Percentiles rank a stretch among this genome's conserved stretches.
Evolutionary conservation across 2,888 invertebrate species (phyloP).

Genomic region (Drosophila mercatorum): DNA sequence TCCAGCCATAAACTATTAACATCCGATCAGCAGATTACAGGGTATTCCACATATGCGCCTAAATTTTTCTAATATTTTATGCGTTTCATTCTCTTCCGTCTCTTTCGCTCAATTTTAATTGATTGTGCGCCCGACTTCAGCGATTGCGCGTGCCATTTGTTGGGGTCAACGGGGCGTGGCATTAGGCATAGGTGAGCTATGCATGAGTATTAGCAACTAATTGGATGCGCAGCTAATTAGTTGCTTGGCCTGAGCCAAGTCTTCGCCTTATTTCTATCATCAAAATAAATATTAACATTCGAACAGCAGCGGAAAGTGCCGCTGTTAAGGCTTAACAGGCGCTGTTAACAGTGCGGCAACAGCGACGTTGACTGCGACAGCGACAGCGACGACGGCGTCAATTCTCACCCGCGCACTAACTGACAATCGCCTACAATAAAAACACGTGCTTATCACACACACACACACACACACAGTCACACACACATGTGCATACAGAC

Average conservation of each 20-base stretch:
- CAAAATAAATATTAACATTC: neutral
- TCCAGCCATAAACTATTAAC: neutral
- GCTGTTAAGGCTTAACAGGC: slow-evolving; percentile 16
- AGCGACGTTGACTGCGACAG: slow-evolving; percentile 16
- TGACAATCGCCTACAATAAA: slow-evolving; percentile 55
- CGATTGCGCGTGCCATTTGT: slow-evolving; percentile 65
- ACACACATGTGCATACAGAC: slow-evolving; percentile 2
- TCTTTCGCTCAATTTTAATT: slow-evolving; percentile 60
- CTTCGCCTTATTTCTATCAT: neutral
- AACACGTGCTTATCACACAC: slow-evolving; percentile 74
- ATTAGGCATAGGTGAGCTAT: slow-evolving; percentile 11
- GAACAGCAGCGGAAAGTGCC: neutral
- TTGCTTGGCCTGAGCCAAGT: neutral
- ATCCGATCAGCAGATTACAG: slow-evolving; percentile 1
- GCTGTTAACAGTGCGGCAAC: slow-evolving; percentile 28
- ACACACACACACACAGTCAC: slow-evolving; percentile 9
- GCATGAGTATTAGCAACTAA: slow-evolving; percentile 49
- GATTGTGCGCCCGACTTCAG: slow-evolving; percentile 68
- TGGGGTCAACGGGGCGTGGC: slow-evolving; percentile 67
- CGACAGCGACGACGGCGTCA: slow-evolving; percentile 30
- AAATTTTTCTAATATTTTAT: slow-evolving; percentile 55
- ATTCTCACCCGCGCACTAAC: slow-evolving; percentile 50
- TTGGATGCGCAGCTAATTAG: slow-evolving; percentile 60
- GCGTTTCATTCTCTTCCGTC: neutral
- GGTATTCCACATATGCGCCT: slow-evolving; percentile 8